Conservation (phyloP, 2,113 vertebrate species). For the Tyrannus savana region DNA sequence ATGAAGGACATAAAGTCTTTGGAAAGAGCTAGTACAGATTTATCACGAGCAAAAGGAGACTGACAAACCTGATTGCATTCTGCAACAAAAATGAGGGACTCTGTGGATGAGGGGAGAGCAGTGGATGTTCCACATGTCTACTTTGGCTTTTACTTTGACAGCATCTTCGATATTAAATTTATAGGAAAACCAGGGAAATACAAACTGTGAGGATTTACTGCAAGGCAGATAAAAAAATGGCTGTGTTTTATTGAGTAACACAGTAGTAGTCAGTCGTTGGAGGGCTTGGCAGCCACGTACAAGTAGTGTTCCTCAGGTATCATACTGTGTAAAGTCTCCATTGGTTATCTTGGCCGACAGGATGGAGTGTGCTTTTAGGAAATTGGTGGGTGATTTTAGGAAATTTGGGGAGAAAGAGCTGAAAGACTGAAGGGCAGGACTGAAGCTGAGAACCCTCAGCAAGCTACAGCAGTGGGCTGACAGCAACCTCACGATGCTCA, state of each 20-base stretch:
- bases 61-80: background rate
- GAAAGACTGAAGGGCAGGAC: background rate
- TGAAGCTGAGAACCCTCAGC: background rate
- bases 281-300: background rate
- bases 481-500: background rate
- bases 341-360: background rate
- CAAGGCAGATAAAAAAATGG: background rate
- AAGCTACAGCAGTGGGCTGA: background rate
- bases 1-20: background rate
- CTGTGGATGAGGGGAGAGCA: background rate
- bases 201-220: background rate
- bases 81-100: background rate
- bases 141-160: background rate
- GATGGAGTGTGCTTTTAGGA: background rate
- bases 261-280: background rate
- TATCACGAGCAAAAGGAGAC: background rate
- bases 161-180: background rate
- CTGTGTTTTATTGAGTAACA: background rate
- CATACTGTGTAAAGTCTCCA: background rate
- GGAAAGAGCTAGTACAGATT: background rate
- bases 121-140: background rate
- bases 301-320: background rate
- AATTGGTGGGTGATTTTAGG: rapidly evolving
- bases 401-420: background rate
- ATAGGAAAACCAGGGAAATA: background rate